Percentiles rank a stretch among this genome's conserved stretches.
Evolutionary conservation across 1,140 invertebrate genomes (phyloP).

Genomic region (Euschistus heros): DNA sequence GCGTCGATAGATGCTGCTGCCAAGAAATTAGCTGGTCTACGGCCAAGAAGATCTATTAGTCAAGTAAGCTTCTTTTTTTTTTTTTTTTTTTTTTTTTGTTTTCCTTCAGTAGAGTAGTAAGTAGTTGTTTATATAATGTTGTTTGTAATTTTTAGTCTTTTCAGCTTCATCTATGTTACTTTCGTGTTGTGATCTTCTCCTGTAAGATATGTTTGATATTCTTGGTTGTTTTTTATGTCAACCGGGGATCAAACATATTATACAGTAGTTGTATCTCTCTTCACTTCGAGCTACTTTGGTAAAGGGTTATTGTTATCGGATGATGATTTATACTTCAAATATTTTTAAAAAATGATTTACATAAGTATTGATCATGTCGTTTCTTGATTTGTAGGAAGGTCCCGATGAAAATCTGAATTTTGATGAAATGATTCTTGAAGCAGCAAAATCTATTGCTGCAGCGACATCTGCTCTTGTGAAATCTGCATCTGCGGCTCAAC

Average conservation of each 20-base stretch:
- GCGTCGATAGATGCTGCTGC: conserved; percentile 97
- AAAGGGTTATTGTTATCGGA: background rate
- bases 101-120: background rate
- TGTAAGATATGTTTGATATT: conserved; percentile 99
- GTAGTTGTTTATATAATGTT: no score
- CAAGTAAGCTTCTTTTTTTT: conserved; percentile 24
- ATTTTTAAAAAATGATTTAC: background rate
- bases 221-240: conserved; percentile 90
- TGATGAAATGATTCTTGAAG: conserved; percentile 97
- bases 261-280: conserved; percentile 44
- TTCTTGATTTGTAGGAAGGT: conserved; percentile 54
- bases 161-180: background rate
- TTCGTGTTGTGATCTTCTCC: conserved; percentile 30
- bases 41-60: conserved; percentile 61
- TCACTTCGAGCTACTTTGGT: background rate
- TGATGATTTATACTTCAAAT: background rate
- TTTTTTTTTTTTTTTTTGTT: background rate
- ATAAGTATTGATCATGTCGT: background rate
- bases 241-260: conserved; percentile 99
- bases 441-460: conserved; percentile 93
- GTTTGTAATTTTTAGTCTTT: background rate
- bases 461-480: conserved; percentile 93
- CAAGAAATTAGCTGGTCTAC: conserved; percentile 81
- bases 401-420: conserved; percentile 85
- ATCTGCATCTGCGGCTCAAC: conserved; percentile 89